phyloP scores from a whole-genome alignment of 2,888 invertebrate species.

The Eupithecia dodoneata region DNA sequence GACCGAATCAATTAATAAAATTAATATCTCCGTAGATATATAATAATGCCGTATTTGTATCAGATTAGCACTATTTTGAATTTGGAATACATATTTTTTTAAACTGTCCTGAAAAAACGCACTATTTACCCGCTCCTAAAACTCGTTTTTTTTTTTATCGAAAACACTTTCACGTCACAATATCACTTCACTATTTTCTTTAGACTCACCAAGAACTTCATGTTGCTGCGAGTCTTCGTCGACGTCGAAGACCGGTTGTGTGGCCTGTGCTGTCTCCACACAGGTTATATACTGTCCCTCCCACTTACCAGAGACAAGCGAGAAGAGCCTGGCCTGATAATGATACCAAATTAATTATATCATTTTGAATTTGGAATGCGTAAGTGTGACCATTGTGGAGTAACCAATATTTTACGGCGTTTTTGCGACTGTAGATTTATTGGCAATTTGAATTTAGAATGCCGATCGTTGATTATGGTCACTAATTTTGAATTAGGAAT shows the following conservation, averaged over 20 bases:
- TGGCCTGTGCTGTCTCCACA: constrained; percentile 57
- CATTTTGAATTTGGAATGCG: constrained; percentile 29
- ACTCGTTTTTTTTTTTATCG: constrained; percentile 23
- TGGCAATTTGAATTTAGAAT: constrained; percentile 10
- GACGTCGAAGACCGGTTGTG: constrained; percentile 82
- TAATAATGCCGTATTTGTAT: neutral
- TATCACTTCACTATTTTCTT: constrained; percentile 45
- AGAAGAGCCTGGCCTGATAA: constrained; percentile 63
- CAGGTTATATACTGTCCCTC: constrained; percentile 78
- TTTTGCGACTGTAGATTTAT: constrained; percentile 10
- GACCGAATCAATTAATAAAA: no score
- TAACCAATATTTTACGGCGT: constrained; percentile 8
- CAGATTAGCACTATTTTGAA: neutral
- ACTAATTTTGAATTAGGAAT: constrained; percentile 14
- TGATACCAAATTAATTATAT: constrained; percentile 58
- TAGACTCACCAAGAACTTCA: constrained; percentile 81
- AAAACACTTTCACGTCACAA: constrained; percentile 41
- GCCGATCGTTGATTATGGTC: neutral
- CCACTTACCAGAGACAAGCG: constrained; percentile 64
- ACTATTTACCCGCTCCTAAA: neutral
- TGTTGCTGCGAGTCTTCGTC: constrained; percentile 79
- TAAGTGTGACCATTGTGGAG: constrained; percentile 15
- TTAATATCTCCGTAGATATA: no score
- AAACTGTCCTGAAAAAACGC: constrained; percentile 13
- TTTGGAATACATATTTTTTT: neutral